phyloP scores from a whole-genome alignment of 2,113 vertebrate genomes.

The Mastomys natalensis region DNA sequence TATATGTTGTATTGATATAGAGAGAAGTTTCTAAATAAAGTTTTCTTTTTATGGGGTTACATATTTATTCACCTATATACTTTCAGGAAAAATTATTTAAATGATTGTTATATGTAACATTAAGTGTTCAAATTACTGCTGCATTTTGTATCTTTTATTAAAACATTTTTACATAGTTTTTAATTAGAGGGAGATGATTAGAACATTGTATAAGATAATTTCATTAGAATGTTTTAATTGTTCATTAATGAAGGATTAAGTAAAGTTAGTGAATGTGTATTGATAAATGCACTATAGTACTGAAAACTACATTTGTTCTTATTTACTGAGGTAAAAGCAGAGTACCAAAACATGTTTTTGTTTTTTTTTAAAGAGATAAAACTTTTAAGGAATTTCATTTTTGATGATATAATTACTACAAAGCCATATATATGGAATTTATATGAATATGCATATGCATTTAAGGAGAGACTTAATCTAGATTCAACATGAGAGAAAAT shows the following conservation, averaged over 20 bases:
- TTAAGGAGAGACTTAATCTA: background rate
- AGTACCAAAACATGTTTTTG: background rate
- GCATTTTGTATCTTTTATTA: background rate
- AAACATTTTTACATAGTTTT: constrained; percentile 2
- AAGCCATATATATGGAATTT: constrained; percentile 13
- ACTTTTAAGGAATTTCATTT: constrained; percentile 11
- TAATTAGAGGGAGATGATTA: background rate
- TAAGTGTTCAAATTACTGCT: background rate
- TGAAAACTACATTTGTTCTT: background rate
- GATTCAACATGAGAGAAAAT: background rate
- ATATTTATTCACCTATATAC: background rate
- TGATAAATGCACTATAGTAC: background rate
- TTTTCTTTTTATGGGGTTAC: background rate
- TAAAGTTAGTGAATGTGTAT: constrained; percentile 19
- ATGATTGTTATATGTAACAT: background rate
- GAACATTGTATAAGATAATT: background rate
- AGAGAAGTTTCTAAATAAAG: background rate
- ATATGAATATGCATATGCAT: background rate
- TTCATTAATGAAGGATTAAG: background rate
- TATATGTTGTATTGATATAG: background rate
- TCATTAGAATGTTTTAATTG: constrained; percentile 21
- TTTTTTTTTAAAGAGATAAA: constrained; percentile 10
- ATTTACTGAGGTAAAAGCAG: constrained; percentile 5
- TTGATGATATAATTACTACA: constrained; percentile 21
- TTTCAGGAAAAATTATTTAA: constrained; percentile 39